A percentile compares a stretch with the other conserved stretches of the same genome.
These are phyloP conservation scores for Exaiptasia diaphana DNA, from an alignment of 64 coral and sea anemone genomes.

Conservation along the genomic window DNA sequence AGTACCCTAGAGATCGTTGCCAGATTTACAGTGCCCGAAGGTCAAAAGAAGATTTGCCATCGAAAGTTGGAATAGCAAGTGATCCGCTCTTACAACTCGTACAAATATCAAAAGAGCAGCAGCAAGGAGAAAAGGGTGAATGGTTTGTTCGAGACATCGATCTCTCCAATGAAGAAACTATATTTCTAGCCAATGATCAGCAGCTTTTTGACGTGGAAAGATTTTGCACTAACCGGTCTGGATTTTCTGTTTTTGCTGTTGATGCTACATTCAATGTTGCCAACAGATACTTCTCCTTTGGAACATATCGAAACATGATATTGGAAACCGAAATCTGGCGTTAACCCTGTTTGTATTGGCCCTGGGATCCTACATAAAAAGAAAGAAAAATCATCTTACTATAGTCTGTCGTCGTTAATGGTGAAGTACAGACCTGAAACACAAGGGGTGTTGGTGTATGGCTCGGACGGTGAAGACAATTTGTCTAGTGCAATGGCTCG, in stretches of 20 bases:
- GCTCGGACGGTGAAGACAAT: constrained; percentile 44
- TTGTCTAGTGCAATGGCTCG: constrained; percentile 19
- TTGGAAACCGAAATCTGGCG: constrained; percentile 12
- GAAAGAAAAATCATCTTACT: constrained; percentile 25
- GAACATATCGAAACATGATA: constrained; percentile 19
- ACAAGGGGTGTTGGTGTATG: constrained; percentile 18
- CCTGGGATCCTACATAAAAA: constrained; percentile 53
- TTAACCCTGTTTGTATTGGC: constrained; percentile 22
- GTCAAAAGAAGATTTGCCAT: constrained; percentile 18
- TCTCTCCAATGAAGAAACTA: constrained; percentile 16
- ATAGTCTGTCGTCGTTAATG: constrained; percentile 17
- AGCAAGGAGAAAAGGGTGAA: constrained; percentile 28
- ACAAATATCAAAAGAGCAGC: constrained; percentile 52
- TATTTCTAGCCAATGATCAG: constrained; percentile 54
- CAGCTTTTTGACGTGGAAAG: constrained; percentile 55
- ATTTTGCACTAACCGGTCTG: constrained; percentile 56
- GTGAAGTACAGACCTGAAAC: constrained; percentile 23
- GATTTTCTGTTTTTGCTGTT: constrained; percentile 49
- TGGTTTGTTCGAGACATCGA: constrained; percentile 58
- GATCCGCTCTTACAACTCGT: constrained; percentile 50
- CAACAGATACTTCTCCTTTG: constrained; percentile 18
- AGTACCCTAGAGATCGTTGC: constrained; percentile 29
- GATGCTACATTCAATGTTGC: constrained; percentile 64
- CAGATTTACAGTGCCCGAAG: constrained; percentile 11
- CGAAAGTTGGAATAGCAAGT: constrained; percentile 12